Percentiles rank a stretch among this genome's conserved stretches.
These are phyloP conservation scores for Tylochromis polylepis DNA, from an alignment of 2,113 vertebrate genomes.

Conservation along the genomic window DNA sequence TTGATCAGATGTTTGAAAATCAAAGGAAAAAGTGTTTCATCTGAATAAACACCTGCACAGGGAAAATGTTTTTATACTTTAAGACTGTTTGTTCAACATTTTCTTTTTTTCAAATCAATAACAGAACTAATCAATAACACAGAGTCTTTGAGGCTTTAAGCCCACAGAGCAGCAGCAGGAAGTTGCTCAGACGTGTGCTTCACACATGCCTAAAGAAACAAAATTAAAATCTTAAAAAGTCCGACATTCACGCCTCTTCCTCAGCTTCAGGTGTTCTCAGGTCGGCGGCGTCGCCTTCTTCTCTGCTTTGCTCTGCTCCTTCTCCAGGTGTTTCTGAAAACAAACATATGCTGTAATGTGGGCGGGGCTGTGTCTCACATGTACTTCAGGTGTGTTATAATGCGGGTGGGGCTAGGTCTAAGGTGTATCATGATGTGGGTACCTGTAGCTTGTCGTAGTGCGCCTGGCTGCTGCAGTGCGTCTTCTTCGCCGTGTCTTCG, in stretches of 20 bases:
- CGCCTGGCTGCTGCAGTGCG: slow-evolving; percentile 90
- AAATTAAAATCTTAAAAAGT: not conserved
- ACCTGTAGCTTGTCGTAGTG: slow-evolving; percentile 98
- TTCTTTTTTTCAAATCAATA: too few relatives aligned
- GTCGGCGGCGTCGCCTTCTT: slow-evolving; percentile 11
- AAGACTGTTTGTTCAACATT: too few relatives aligned
- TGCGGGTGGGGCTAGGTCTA: not conserved
- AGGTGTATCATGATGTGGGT: not conserved
- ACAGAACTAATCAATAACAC: not conserved
- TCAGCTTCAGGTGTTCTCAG: not conserved
- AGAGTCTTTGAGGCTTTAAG: not conserved
- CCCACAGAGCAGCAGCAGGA: not conserved
- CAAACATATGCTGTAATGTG: not conserved
- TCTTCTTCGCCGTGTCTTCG: slow-evolving; percentile 90
- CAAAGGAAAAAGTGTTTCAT: not conserved
- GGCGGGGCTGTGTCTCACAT: not conserved
- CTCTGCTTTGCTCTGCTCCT: slow-evolving; percentile 39
- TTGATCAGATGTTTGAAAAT: not conserved
- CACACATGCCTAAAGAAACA: not conserved
- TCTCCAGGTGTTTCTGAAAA: slow-evolving; percentile 73
- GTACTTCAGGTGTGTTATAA: not conserved
- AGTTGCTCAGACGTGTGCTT: not conserved
- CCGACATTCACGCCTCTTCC: not conserved
- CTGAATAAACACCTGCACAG: not conserved
- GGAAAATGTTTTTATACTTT: not conserved